A percentile compares a stretch with the other conserved stretches of the same genome.
Evolutionary conservation across 35 echinoderm and acorn worm genomes (phyloP).

Genomic region (Ophiothrix spiculata): DNA sequence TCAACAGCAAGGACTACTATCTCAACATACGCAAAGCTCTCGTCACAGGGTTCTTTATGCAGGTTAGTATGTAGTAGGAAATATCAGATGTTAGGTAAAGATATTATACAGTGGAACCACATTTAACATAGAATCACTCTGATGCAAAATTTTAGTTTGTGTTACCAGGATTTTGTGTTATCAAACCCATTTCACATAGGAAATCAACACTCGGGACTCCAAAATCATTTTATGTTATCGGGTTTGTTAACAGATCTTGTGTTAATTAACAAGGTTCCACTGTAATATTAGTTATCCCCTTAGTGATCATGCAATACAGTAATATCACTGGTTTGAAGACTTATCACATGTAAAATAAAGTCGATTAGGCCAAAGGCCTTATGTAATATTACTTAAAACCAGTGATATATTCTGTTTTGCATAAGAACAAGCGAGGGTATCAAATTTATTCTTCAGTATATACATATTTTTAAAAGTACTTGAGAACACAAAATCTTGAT

Average conservation of each 20-base stretch:
- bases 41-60: constrained; percentile 97
- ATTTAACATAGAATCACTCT: not conserved
- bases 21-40: constrained; percentile 95
- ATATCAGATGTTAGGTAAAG: not conserved
- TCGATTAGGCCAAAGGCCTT: not conserved
- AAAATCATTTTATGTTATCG: no score
- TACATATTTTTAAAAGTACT: not conserved
- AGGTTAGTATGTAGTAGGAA: no score
- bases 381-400: not conserved
- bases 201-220: no score
- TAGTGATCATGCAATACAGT: not conserved
- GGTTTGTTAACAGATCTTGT: no score
- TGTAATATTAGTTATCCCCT: not conserved
- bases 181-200: no score
- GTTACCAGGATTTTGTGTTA: no score
- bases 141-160: no score
- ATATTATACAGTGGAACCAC: not conserved
- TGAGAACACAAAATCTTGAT: no score
- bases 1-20: constrained; percentile 99
- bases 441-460: not conserved
- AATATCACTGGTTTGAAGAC: not conserved
- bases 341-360: not conserved
- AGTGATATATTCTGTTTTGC: not conserved
- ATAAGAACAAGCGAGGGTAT: not conserved
- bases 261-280: not conserved